Percentiles rank a stretch among this genome's conserved stretches.
Evolutionary conservation across 1,140 invertebrate genomes (phyloP).

Genomic region (Apocrypta bakeri): DNA sequence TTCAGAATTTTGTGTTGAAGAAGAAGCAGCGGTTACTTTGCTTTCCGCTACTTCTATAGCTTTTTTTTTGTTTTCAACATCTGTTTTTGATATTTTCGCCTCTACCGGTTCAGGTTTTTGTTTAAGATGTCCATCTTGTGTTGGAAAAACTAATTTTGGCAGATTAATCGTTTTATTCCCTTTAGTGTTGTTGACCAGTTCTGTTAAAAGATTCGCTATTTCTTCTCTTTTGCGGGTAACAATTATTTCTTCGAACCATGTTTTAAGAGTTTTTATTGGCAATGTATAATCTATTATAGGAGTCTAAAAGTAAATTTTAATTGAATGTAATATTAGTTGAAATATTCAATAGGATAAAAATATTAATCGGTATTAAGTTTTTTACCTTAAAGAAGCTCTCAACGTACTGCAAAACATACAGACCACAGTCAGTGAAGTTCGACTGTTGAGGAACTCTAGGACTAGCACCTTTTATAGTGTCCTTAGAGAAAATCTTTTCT

Average conservation of each 20-base stretch:
- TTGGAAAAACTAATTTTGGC: constrained; percentile 71
- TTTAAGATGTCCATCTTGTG: constrained; percentile 69
- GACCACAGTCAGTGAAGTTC: constrained; percentile 97
- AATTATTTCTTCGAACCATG: constrained; percentile 87
- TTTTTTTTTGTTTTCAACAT: constrained; percentile 64
- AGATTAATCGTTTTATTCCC: constrained; percentile 67
- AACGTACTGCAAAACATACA: constrained; percentile 96
- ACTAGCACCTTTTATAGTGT: constrained; percentile 87
- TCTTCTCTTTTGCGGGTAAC: constrained; percentile 87
- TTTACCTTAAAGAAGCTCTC: constrained; percentile 92
- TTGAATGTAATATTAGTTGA: too few species aligned
- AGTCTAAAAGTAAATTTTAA: constrained; percentile 75
- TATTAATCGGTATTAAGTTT: too few species aligned
- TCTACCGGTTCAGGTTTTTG: constrained; percentile 60
- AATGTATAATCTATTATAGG: constrained; percentile 84
- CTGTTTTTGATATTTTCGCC: constrained; percentile 56
- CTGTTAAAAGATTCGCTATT: constrained; percentile 83
- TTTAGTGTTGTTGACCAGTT: constrained; percentile 79
- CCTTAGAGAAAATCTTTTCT: constrained; percentile 82
- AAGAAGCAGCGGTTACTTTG: constrained; percentile 41
- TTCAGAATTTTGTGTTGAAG: constrained; percentile 52
- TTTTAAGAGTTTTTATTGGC: constrained; percentile 83
- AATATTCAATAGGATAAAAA: too few species aligned
- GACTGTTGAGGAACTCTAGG: constrained; percentile 96
- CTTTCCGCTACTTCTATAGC: constrained; percentile 50